Evolutionary conservation across 2,888 invertebrate genomes (phyloP).

Genomic region (Endotricha flammealis): DNA sequence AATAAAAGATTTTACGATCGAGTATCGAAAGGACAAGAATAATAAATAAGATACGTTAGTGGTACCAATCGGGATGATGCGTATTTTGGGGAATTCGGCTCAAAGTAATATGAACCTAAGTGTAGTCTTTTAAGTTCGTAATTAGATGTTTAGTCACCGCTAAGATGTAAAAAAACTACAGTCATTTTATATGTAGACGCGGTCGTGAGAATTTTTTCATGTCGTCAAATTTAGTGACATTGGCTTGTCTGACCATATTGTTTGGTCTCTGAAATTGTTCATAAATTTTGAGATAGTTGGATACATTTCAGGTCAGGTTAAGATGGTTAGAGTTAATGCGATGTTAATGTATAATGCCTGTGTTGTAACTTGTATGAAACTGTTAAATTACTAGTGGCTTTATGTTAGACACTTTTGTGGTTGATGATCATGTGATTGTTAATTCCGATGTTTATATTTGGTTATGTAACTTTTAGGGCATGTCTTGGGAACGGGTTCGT

Average conservation of each 20-base stretch:
- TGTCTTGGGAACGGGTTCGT: conserved; percentile 1
- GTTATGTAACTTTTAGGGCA: conserved; percentile 6
- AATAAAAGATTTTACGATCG: conserved; percentile 46
- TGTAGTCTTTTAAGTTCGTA: background rate
- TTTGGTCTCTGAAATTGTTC: conserved; percentile 2
- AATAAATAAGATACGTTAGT: conserved; percentile 20
- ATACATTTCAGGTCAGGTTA: conserved; percentile 8
- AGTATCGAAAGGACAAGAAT: conserved; percentile 17
- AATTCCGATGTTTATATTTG: conserved; percentile 3
- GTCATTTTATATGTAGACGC: background rate
- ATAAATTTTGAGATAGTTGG: background rate
- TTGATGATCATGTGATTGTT: conserved; percentile 7
- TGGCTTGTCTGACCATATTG: background rate
- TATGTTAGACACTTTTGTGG: conserved; percentile 12
- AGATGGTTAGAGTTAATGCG: conserved; percentile 14
- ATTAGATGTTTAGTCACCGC: background rate
- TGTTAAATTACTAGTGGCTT: conserved; percentile 13
- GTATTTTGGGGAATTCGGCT: conserved; percentile 4
- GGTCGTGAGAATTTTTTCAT: conserved; percentile 3
- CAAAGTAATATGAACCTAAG: conserved; percentile 10
- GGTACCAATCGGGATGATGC: conserved; percentile 10
- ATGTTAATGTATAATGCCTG: conserved; percentile 16
- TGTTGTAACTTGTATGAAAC: conserved; percentile 14
- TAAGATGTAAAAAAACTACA: background rate
- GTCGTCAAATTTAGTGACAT: background rate